Conservation (phyloP, 1,140 invertebrate species). For the Aphaenogaster ashmeadi region DNA sequence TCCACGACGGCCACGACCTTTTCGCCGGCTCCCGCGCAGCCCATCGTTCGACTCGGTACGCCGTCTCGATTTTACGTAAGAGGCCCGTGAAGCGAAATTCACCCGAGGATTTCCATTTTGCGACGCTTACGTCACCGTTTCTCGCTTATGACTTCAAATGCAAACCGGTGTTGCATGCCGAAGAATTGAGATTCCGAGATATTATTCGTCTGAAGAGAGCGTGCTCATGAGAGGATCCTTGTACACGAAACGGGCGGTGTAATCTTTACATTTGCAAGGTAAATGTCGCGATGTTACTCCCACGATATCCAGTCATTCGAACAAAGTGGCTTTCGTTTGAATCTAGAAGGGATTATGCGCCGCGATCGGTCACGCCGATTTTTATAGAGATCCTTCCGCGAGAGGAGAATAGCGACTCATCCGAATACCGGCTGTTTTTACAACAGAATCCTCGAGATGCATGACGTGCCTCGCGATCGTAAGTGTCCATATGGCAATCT, state of each 20-base stretch:
- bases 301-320: neutral
- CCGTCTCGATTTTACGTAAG: conserved; percentile 27
- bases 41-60: conserved; percentile 5
- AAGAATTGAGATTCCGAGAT: neutral
- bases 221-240: neutral
- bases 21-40: conserved; percentile 64
- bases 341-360: conserved; percentile 5
- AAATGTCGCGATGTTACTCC: conserved; percentile 7
- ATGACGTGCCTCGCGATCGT: conserved; percentile 67
- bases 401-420: conserved; percentile 28
- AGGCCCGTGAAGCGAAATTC: conserved; percentile 2
- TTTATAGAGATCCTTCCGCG: conserved; percentile 37
- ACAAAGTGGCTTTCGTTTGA: conserved; percentile 34
- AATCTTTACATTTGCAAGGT: conserved; percentile 22
- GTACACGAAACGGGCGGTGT: neutral
- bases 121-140: conserved; percentile 32
- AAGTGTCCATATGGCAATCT: conserved; percentile 51
- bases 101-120: conserved; percentile 24
- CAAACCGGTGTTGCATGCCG: neutral
- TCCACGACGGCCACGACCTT: conserved; percentile 73
- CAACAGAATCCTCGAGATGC: conserved; percentile 41
- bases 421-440: conserved; percentile 56
- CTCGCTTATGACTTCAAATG: conserved; percentile 3
- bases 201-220: conserved; percentile 36
- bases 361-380: conserved; percentile 58